Evolutionary conservation across 1,140 invertebrate species (phyloP), one percentile per base, ranked within the genome.

Genomic region (Rhyzopertha dominica): DNA sequence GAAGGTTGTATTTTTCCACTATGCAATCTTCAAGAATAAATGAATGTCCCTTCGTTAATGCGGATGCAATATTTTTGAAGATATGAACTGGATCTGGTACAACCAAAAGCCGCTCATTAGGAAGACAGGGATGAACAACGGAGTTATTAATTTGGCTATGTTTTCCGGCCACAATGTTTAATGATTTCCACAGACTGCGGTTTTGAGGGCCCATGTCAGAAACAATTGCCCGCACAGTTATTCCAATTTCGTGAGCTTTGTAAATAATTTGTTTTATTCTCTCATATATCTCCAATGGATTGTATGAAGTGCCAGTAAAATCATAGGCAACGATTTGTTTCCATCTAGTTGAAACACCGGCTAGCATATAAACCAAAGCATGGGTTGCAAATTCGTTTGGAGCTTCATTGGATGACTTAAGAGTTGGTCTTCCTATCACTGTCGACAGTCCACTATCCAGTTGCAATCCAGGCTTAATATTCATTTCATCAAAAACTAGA

Each of bases 81-180:
- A 37, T 17, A 36, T 48, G 46, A 4, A 43, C 46, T 19, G 38
- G 29, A 14, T 48, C 46, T 9, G 39, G 46, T 18, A 43, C 19
- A 13, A 41, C 26, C 3, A 12, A 41, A 38, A 43, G 18, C 31
- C 10, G 12, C 25, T 40, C 18, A 29, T 39, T 17, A 7, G 7
- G 4, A 24, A 13, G 10, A 24, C 34, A 38, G 2, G 43, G 43
- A 24, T 46, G 35, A 5, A 14, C 5, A 18, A 18, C 16, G 12
- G 7, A 46, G 28, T 46, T 46, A 5, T 13, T 28, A 12, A 46
- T 39, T 29, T 46, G 12, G 17, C 8, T 19, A 20, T 8, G 32
- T 13, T 35, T 26, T 19, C 23, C 5, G 13, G 17, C 13, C n/a
- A n/a, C 30, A 23, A 16, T 4, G 16, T 44, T 10, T 37, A 13